phyloP scores from a whole-genome alignment of 1,140 invertebrate species.

The Drosophila malerkotliana region DNA sequence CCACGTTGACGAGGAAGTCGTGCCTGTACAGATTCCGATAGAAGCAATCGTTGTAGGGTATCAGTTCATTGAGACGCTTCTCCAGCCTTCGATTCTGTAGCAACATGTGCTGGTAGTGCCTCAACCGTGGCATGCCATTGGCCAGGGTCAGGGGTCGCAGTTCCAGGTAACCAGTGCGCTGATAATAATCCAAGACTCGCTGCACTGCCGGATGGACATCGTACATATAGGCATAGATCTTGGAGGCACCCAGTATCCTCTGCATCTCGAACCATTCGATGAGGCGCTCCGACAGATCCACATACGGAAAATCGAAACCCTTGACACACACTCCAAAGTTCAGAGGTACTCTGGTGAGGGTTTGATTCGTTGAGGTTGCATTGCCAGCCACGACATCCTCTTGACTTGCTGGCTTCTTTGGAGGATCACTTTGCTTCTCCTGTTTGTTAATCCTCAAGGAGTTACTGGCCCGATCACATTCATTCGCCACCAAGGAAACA shows the following conservation, averaged over 20 bases:
- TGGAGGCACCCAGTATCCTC: conserved; percentile 93
- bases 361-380: conserved; percentile 61
- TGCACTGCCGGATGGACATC: conserved; percentile 95
- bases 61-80: conserved; percentile 90
- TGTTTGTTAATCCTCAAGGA: conserved; percentile 91
- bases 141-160: conserved; percentile 90
- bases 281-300: conserved; percentile 93
- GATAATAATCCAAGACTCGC: conserved; percentile 88
- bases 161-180: conserved; percentile 84
- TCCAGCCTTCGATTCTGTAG: conserved; percentile 83
- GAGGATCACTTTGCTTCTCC: conserved; percentile 81
- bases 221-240: conserved; percentile 95
- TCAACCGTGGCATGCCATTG: conserved; percentile 89
- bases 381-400: background rate
- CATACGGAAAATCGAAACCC: conserved; percentile 94
- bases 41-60: conserved; percentile 93
- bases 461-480: conserved; percentile 92
- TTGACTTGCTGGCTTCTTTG: no score
- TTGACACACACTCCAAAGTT: conserved; percentile 97
- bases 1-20: conserved; percentile 90
- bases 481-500: conserved; percentile 91
- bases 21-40: conserved; percentile 92
- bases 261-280: conserved; percentile 97
- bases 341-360: conserved; percentile 84
- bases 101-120: conserved; percentile 88